Evolutionary conservation across 2,888 invertebrate genomes (phyloP).

Genomic region (Adineta ricciae): DNA sequence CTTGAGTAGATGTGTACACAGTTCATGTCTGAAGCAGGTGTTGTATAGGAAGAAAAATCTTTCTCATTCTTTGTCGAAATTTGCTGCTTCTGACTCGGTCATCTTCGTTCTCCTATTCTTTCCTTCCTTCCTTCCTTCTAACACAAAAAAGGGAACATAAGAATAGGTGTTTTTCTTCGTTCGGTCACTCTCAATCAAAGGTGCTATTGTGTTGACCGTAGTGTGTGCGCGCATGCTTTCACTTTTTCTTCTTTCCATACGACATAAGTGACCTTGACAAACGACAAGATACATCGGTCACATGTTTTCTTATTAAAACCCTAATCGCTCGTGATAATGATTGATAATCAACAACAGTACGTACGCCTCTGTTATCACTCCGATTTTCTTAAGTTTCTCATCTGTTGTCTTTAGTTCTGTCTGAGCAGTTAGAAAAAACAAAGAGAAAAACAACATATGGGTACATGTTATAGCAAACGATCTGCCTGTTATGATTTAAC

Average conservation of each 20-base stretch:
- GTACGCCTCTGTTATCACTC: neutral
- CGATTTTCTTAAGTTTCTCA: neutral
- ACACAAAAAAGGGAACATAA: neutral
- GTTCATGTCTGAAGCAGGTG: neutral
- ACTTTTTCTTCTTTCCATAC: neutral
- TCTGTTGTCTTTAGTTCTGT: neutral
- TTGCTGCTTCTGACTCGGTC: neutral
- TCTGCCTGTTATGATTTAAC: conserved; percentile 10
- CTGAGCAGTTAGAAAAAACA: neutral
- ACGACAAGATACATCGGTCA: neutral
- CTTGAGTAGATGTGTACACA: neutral
- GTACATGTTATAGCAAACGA: conserved; percentile 14
- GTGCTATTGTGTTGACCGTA: neutral
- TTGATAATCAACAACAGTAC: neutral
- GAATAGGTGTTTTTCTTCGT: neutral
- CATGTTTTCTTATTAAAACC: neutral
- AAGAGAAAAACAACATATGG: neutral
- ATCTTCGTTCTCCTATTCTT: neutral
- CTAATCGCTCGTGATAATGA: neutral
- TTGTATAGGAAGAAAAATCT: neutral
- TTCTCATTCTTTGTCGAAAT: neutral
- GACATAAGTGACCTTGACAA: neutral
- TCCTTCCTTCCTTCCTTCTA: neutral
- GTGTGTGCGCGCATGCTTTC: neutral
- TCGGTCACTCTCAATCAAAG: neutral